Conservation (phyloP, 92 coral and sea anemone species). For the Heliopora coerulea region DNA sequence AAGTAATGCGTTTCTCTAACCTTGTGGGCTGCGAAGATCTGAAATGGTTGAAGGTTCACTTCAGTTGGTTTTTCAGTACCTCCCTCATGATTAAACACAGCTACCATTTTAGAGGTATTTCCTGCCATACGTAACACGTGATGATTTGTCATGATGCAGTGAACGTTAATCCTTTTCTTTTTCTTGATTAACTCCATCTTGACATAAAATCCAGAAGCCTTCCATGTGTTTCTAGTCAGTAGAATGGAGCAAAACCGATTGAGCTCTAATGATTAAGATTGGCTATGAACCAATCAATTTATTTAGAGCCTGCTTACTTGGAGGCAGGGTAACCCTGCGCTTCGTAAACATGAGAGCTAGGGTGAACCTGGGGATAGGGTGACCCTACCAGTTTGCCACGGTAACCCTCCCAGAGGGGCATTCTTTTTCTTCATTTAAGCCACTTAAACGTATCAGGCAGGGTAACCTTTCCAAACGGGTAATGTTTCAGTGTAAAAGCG, state of each 20-base stretch:
- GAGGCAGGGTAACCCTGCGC: too few species aligned
- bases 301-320: too few species aligned
- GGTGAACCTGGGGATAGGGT: too few species aligned
- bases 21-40: conserved; percentile 9
- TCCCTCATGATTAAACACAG: conserved; percentile 33
- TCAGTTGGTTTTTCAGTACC: not conserved
- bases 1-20: conserved; percentile 3
- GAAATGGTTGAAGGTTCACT: not conserved
- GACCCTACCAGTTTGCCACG: too few species aligned
- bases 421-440: too few species aligned
- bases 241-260: too few species aligned
- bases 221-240: conserved; percentile 23
- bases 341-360: too few species aligned
- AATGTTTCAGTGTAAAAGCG: too few species aligned
- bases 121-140: conserved; percentile 16
- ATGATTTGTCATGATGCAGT: conserved; percentile 36
- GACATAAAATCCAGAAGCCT: conserved; percentile 30
- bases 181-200: not conserved
- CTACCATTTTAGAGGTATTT: conserved; percentile 6
- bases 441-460: too few species aligned
- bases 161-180: not conserved
- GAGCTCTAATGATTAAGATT: not conserved
- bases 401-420: too few species aligned
- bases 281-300: too few species aligned
- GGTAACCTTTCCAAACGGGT: too few species aligned